Conservation (phyloP, 2,113 vertebrate genomes). For the Tautogolabrus adspersus region DNA sequence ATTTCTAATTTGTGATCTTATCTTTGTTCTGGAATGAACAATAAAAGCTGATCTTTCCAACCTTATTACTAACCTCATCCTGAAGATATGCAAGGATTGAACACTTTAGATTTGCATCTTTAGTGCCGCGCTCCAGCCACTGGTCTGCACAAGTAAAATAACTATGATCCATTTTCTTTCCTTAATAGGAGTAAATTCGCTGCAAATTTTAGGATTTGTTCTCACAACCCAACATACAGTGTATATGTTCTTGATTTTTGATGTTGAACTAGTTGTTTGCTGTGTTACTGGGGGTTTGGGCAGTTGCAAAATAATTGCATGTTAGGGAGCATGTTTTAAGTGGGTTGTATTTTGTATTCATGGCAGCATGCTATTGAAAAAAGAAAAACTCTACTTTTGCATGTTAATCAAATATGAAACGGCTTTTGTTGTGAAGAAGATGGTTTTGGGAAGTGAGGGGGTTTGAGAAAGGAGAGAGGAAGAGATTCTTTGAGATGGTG, state of each 20-base stretch:
- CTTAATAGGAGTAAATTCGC: background rate
- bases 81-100: background rate
- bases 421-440: slow-evolving; percentile 37
- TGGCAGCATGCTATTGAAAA: slow-evolving; percentile 52
- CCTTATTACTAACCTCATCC: no score
- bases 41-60: background rate
- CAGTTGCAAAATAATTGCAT: slow-evolving; percentile 54
- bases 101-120: background rate
- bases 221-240: background rate
- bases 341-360: slow-evolving; percentile 48
- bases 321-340: slow-evolving; percentile 51
- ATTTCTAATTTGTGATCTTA: background rate
- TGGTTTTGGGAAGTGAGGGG: slow-evolving; percentile 59
- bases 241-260: slow-evolving; percentile 46
- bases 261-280: slow-evolving; percentile 61
- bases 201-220: background rate
- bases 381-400: slow-evolving; percentile 34
- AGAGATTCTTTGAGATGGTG: slow-evolving; percentile 66
- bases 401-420: slow-evolving; percentile 48
- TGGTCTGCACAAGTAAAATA: background rate
- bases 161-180: background rate
- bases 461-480: slow-evolving; percentile 65
- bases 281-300: slow-evolving; percentile 27
- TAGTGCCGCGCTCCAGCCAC: background rate
- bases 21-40: background rate